Evolutionary conservation across 30 jellyfish, hydroid and myxozoan genomes (phyloP), one percentile per base, ranked within the genome.

Genomic region (Mastigias papua): DNA sequence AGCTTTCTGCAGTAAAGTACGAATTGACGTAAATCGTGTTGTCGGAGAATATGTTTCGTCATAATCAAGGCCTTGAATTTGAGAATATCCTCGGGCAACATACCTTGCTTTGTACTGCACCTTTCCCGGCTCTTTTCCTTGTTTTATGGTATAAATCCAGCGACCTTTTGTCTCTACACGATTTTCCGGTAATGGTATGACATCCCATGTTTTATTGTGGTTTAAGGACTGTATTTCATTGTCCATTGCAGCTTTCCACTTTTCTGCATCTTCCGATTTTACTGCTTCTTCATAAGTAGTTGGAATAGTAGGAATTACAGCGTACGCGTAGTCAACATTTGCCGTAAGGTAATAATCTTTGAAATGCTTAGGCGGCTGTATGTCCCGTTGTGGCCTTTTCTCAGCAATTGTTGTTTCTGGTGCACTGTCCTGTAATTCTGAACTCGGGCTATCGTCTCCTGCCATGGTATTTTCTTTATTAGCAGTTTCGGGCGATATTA

Each of bases 241-340:
- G 26, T 78, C 89, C 89, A 78, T 78, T 13, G 89, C 76, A 16
- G 84, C 89, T 31, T 78, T 62, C 89, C 89, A 78, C 57, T 78
- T 78, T 15, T 78, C 80, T 8, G 80, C 80, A 62, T 78, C 89
- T 62, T 78, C 21, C 10, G 89, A 78, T n/a, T 61, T 23, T 5
- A 78, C 57, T 61, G 89, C 89, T 62, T 78, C 89, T 10, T 58
- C 81, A 21, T 78, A 78, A 21, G 51, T 78, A 6, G 30, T 57
- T 58, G 89, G 89, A 6, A 78, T 58, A 26, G 16, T 22, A 11
- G 66, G 80, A 22, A 78, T 48, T 25, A 58, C 54, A 22, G 89
- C 28, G 31, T 78, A 78, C 11, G 89, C 89, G 33, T 78, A 78
- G 26, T 54, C 81, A 29, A 78, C 89, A 54, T 21, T 78, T 58